Evolutionary conservation across 1,140 invertebrate species (phyloP).

Genomic region (Apis dorsata): DNA sequence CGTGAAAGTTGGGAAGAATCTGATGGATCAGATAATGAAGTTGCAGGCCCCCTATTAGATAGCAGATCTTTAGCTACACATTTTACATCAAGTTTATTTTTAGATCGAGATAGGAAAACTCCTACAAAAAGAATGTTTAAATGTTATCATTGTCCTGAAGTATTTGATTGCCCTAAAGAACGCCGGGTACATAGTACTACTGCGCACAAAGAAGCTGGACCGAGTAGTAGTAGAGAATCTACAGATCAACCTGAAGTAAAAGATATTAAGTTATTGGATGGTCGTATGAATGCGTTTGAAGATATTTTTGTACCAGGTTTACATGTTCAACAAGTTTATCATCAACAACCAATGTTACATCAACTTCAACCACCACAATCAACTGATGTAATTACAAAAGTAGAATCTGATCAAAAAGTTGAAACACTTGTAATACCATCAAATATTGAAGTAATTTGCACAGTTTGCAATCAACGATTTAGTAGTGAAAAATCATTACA

Average conservation of each 20-base stretch:
- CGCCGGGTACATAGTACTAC: slow-evolving; percentile 82
- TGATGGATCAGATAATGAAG: slow-evolving; percentile 83
- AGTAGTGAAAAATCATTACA: slow-evolving; percentile 78
- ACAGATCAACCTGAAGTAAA: slow-evolving; percentile 73
- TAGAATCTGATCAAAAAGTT: slow-evolving; percentile 72
- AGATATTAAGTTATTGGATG: slow-evolving; percentile 77
- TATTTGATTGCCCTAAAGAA: slow-evolving; percentile 84
- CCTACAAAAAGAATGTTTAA: slow-evolving; percentile 80
- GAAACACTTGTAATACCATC: slow-evolving; percentile 67
- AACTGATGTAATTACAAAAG: slow-evolving; percentile 61
- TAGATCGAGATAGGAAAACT: slow-evolving; percentile 78
- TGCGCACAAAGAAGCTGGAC: slow-evolving; percentile 78
- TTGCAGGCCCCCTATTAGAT: slow-evolving; percentile 75
- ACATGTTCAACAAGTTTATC: slow-evolving; percentile 75
- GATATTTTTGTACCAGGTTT: slow-evolving; percentile 76
- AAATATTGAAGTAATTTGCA: slow-evolving; percentile 71
- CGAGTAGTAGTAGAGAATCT: slow-evolving; percentile 74
- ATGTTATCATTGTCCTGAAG: slow-evolving; percentile 82
- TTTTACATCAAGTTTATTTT: slow-evolving; percentile 77
- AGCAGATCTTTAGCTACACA: slow-evolving; percentile 78
- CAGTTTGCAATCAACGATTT: slow-evolving; percentile 75
- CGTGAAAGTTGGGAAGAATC: slow-evolving; percentile 85
- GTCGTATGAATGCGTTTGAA: slow-evolving; percentile 76
- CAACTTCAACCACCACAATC: slow-evolving; percentile 75
- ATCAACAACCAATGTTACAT: slow-evolving; percentile 75